Conservation (phyloP, 2,888 invertebrate species). For the Brachypterus glaber region DNA sequence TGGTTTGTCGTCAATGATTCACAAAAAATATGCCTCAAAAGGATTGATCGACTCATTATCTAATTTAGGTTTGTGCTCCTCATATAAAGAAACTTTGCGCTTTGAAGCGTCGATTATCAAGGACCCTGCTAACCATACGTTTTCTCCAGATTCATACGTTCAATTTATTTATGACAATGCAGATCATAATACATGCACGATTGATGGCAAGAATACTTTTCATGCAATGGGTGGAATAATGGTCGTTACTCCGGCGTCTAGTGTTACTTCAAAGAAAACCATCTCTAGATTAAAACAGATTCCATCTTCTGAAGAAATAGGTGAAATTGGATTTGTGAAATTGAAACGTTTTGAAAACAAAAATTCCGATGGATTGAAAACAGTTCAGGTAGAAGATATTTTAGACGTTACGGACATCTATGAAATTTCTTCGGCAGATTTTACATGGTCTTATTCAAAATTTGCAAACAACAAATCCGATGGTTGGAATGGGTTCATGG, state of each 20-base stretch:
- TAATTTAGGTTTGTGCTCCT: constrained; percentile 25
- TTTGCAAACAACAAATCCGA: constrained; percentile 22
- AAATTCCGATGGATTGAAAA: constrained; percentile 21
- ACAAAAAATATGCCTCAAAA: constrained; percentile 22
- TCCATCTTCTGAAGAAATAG: constrained; percentile 21
- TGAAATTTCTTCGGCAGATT: constrained; percentile 24
- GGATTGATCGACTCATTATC: constrained; percentile 21
- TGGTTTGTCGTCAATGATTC: constrained; percentile 35
- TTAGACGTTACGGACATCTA: constrained; percentile 19
- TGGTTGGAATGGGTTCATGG: constrained; percentile 27
- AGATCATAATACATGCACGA: background rate
- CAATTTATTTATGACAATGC: constrained; percentile 27
- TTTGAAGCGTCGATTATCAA: constrained; percentile 25
- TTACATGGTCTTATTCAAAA: constrained; percentile 20
- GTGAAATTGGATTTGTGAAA: constrained; percentile 22
- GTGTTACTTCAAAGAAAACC: constrained; percentile 15
- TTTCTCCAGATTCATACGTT: background rate
- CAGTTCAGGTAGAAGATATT: constrained; percentile 21
- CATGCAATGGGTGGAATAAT: constrained; percentile 28
- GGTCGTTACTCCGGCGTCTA: constrained; percentile 22
- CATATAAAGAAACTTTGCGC: constrained; percentile 23
- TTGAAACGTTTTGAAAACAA: constrained; percentile 23
- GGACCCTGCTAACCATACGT: background rate
- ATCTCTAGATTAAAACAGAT: constrained; percentile 22
- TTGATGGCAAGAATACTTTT: constrained; percentile 25